These are phyloP conservation scores for Meloe dianella DNA, from an alignment of 2,888 invertebrate genomes.

Conservation along the genomic window DNA sequence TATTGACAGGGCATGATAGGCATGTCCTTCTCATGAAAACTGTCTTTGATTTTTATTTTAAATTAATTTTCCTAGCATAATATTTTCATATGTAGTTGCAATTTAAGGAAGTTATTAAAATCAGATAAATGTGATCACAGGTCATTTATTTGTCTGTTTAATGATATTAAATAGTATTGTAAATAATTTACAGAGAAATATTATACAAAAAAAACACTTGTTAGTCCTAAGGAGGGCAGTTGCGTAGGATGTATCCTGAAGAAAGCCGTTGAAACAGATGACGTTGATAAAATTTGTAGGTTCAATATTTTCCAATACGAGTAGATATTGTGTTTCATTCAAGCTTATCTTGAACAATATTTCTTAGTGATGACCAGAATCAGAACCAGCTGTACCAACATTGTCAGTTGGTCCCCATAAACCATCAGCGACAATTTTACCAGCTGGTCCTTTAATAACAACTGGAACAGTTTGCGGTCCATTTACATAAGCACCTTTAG, in stretches of 20 bases:
- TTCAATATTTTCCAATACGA: background rate
- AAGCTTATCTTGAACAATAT: background rate
- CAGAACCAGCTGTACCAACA: conserved; percentile 18
- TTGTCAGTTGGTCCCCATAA: conserved; percentile 42
- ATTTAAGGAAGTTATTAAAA: background rate
- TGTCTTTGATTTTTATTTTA: too few relatives aligned
- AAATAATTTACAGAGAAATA: conserved; percentile 13
- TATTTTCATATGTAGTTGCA: too few relatives aligned
- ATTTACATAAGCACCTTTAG: conserved; percentile 47
- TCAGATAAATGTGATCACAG: background rate
- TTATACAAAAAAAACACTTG: background rate
- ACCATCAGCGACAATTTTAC: conserved; percentile 47
- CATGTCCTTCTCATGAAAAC: too few relatives aligned
- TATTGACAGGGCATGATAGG: too few relatives aligned
- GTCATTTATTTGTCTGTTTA: conserved; percentile 9
- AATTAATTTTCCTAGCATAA: too few relatives aligned
- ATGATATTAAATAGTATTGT: background rate
- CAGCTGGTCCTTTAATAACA: conserved; percentile 46
- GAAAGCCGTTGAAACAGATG: background rate
- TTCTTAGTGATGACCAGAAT: background rate
- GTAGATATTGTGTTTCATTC: background rate
- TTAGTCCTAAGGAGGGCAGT: conserved; percentile 9
- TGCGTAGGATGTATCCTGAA: background rate
- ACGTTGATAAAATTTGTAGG: background rate
- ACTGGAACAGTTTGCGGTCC: conserved; percentile 49